Base-by-base conservation (phyloP, 1,140 invertebrate species). In the Battus philenor region DNA sequence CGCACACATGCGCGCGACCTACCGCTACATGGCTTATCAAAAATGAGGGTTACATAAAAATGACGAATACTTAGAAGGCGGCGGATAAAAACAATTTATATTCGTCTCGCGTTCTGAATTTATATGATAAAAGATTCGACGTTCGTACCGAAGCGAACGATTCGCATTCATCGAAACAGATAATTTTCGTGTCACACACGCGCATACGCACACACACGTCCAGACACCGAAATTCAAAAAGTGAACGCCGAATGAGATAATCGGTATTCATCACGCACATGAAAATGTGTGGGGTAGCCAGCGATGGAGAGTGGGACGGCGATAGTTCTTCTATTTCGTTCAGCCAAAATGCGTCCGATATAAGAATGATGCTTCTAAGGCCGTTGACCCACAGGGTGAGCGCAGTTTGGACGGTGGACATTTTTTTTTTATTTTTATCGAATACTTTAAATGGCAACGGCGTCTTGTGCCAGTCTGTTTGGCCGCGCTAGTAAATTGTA, bases 291-390 rank as follows among this genome's bases (percentile, higher is more conserved):
- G 56, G 63, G 59, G 55, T 22, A 10, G 24, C 44, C 47, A 39
- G 33, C 31, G 48, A 43, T 71, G 65, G 55, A 20, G 75, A 84
- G 34, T 41, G 64, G 33, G 75, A 81, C 32, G 44, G 63, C 18
- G 44, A 41, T 52, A 71, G 33, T 68, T 68, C 48, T 52, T 54
- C 59, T 43, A 63, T 74, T 79, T 66, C 68, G 61, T 70, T 63
- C 63, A 53, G 61, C 75, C 77, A 76, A 81, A 83, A 79, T 79
- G 77, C 72, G 57, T 65, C 75, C 72, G 66, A 83, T 83, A 83
- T 78, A 83, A 83, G 79, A 83, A 83, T 83, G 76, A 83, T 73
- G 76, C 65, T 69, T 71, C 49, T 73, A 69, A 74, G 79, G 75
- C 62, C 75, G 54, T 71, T 67, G 77, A 80, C 79, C 73, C 67